Evolutionary conservation across 2,113 vertebrate species (phyloP), one percentile per base, ranked within the genome.

Genomic region (Benitochromis conjunctus): DNA sequence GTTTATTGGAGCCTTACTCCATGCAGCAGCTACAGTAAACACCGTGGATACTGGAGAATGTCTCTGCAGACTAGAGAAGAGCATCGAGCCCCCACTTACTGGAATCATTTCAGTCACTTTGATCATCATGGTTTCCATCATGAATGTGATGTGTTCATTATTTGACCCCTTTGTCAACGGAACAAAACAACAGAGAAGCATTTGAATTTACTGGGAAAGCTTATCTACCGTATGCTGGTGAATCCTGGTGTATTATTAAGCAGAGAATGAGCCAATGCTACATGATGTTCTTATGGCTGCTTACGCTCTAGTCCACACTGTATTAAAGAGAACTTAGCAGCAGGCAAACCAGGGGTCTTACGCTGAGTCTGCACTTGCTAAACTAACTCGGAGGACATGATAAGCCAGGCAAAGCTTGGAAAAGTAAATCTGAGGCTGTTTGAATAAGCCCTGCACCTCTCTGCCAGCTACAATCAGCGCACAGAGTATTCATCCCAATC

Each of bases 291-390:
- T 80, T 64, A 69, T 79, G 51, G 69, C 88, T 80, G 83, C 85
- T 89, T 86, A 78, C 62, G 83, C 56, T 84, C 78, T 76, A 64
- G 82, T 85, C 92, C 46, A 56, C 87, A 93, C 88, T 92, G 90
- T 92, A 92, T 92, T 90, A 85, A 91, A 92, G 66, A 84, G 81
- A 91, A 89, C 86, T 88, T 86, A 84, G 84, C 74, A 80, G 80
- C 57, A 83, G 71, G 69, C 81, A 86, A 92, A 83, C 71, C 82
- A 66, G 71, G 34, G 82, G 80, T 89, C 86, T 92, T 86, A 31
- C 9, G 94, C 94, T 94, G 93, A 94, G 76, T 94, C 81, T 90
- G 92, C 93, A 93, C 84, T 92, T 92, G 83, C 80, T 90, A 78
- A 90, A 94, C 91, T 88, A 29, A 92, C 69, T 89, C 91, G 34